Evolutionary conservation across 2,113 vertebrate genomes (phyloP), one percentile per base, ranked within the genome.

Genomic region (Leiothrix lutea): DNA sequence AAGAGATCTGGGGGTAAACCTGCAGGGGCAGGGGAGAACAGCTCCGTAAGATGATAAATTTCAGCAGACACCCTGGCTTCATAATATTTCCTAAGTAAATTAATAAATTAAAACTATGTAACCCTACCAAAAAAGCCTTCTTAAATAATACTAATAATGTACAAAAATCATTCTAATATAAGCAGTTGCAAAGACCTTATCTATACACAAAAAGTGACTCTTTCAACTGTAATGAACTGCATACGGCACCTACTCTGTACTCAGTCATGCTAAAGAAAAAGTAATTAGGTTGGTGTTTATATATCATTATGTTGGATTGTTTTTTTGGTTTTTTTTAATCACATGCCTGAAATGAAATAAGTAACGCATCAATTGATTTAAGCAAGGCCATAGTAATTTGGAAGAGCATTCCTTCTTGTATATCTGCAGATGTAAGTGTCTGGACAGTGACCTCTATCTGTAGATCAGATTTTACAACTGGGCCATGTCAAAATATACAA

Each of bases 11-110:
- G 13, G 13, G 11, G 24, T 64, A 17, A 75, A 47, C 18, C 24
- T 61, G 15, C 3, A 3, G 3, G 6, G 1, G 3, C 0, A 25
- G 11, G 9, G 22, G 28, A 54, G 42, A 71, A 60, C 25, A 17
- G 35, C 29, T 70, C 40, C 6, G 1, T 54, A 8, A 23, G 7
- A 69, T 11, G 2, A 75, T 20, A 45, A 58, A 84, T 84, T 83
- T 89, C 38, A 86, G 20, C 17, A 65, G 14, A 38, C 2, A 81
- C 12, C 8, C 14, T 42, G 20, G 7, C 8, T 89, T 65, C 11
- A 86, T 22, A 45, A 20, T n/a, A 54, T 57, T 62, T 83, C 38
- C 35, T 36, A 61, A 73, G 6, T 47, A 62, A 84, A 87, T 50
- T 4, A 74, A 74, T 67, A 51, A 67, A 40, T 73, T 50, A 18